phyloP scores from a whole-genome alignment of 2,113 vertebrate genomes.

The Ceyx cyanopectus region DNA sequence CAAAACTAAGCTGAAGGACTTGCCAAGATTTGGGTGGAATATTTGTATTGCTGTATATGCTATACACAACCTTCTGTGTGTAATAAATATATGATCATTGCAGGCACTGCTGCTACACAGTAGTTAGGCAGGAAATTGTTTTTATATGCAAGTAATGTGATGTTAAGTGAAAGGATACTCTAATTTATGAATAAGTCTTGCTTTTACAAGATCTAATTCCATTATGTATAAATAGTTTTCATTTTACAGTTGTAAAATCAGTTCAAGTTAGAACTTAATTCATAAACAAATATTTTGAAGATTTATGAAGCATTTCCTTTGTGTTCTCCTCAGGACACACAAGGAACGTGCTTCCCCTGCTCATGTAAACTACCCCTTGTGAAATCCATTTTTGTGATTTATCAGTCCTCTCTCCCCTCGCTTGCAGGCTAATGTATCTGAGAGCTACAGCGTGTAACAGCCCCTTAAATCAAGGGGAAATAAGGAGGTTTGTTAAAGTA shows the following conservation, averaged over 20 bases:
- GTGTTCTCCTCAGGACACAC: neutral
- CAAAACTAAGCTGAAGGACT: neutral
- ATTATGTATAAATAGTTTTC: neutral
- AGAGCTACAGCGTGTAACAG: neutral
- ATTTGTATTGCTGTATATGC: neutral
- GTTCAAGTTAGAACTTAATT: neutral
- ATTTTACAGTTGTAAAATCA: conserved; percentile 11
- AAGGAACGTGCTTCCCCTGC: neutral
- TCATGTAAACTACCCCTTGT: conserved; percentile 21
- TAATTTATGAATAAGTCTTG: conserved; percentile 5
- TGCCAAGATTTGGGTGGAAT: neutral
- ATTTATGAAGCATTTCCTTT: neutral
- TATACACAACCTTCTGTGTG: neutral
- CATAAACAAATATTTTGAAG: neutral
- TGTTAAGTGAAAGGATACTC: neutral
- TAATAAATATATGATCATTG: neutral
- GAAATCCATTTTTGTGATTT: conserved; percentile 62
- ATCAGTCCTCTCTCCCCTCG: neutral
- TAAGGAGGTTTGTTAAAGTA: neutral
- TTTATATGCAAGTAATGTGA: neutral
- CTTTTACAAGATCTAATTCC: conserved; percentile 27
- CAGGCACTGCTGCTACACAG: neutral
- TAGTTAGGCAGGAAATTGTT: neutral
- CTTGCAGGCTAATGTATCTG: conserved; percentile 35
- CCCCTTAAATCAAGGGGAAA: conserved; percentile 47